Evolutionary conservation across 2,113 vertebrate genomes (phyloP), one percentile per base, ranked within the genome.

Genomic region (human): DNA sequence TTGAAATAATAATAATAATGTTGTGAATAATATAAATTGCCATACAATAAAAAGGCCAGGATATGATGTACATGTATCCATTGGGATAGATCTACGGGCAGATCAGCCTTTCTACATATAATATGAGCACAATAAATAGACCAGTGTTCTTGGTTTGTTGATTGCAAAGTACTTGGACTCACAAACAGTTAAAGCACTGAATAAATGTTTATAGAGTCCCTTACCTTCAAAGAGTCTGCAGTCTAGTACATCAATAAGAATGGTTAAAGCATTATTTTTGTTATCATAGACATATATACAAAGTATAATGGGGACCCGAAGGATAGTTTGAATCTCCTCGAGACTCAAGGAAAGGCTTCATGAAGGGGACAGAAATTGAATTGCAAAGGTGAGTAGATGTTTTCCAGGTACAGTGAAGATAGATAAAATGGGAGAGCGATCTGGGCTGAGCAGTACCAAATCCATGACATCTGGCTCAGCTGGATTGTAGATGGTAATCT

Each of bases 91-190:
- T 38, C 8, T 73, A 76, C 2, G 95, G 18, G 12, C 52, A 96
- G 59, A 82, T 84, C 35, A 93, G 40, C n/a, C 11, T 70, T 50
- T 93, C 78, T 94, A 89, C 86, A 97, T 83, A 66, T 45, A 82
- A 52, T 70, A 17, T 22, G 48, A 95, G 9, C 20, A 87, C 30
- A 84, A 68, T 85, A 89, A 93, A 90, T 79, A 14, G 14, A 82
- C 16, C 64, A 68, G 17, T 70, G 14, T 87, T 80, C 61, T 35
- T 80, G 57, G 35, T 93, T 83, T 79, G 23, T 40, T 85, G 73
- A 70, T 66, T 78, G 35, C 73, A 27, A 7, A 64, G 79, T 79
- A 50, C 38, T 68, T 93, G 78, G 73, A 95, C 23, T 94, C 52
- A 91, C 50, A 94, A 84, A 92, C 14, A 70, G n/a, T 84, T 75